These are phyloP conservation scores for Tiliacea aurago DNA, from an alignment of 2,888 invertebrate species.

Conservation along the genomic window DNA sequence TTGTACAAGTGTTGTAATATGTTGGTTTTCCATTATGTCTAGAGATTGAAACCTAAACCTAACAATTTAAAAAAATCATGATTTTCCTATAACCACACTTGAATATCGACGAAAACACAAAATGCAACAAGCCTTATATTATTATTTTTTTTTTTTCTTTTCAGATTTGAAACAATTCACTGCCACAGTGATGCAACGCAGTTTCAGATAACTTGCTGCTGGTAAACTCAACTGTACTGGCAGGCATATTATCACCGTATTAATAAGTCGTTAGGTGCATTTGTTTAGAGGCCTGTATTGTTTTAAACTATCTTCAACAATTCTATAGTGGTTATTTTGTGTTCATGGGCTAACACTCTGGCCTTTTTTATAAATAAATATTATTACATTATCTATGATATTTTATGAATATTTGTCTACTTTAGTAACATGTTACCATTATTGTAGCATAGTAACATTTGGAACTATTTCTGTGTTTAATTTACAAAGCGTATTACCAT, in stretches of 20 bases:
- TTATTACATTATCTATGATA: constrained; percentile 53
- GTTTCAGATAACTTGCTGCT: constrained; percentile 85
- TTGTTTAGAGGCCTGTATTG: constrained; percentile 74
- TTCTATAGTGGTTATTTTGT: constrained; percentile 58
- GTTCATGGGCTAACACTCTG: constrained; percentile 49
- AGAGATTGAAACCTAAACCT: not conserved
- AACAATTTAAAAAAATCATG: not conserved
- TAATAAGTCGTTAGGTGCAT: constrained; percentile 87
- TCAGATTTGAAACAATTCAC: constrained; percentile 83
- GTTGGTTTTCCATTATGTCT: not conserved
- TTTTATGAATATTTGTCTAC: constrained; percentile 55
- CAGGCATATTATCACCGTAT: constrained; percentile 84
- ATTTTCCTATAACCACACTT: not conserved
- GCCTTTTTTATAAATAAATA: constrained; percentile 53
- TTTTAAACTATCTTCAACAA: constrained; percentile 59
- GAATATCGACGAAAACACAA: not conserved
- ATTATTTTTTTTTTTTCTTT: constrained; percentile 64
- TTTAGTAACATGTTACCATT: constrained; percentile 66
- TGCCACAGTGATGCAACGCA: constrained; percentile 81
- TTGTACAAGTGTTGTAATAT: not conserved
- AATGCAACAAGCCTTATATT: not conserved
- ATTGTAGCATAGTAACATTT: constrained; percentile 59
- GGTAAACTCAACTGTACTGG: constrained; percentile 86
- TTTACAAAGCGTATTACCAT: constrained; percentile 59
- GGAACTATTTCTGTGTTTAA: constrained; percentile 57